A percentile compares a stretch with the other conserved stretches of the same genome.
Evolutionary conservation across 1,140 invertebrate genomes (phyloP).

Genomic region (Sinonovacula constricta): DNA sequence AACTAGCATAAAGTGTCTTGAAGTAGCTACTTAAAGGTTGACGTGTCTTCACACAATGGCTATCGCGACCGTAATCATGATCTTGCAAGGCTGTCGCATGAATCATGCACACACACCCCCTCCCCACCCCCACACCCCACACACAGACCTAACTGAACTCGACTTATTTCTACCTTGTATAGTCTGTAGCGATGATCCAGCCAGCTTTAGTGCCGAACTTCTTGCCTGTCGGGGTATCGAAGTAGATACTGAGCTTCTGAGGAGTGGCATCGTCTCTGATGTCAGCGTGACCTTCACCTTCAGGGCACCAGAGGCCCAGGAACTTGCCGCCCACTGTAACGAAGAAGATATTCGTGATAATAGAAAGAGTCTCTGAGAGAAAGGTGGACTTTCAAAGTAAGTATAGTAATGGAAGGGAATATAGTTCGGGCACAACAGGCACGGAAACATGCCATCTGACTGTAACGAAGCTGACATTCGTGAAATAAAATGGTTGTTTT

Average conservation of each 20-base stretch:
- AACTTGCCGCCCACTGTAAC: conserved; percentile 43
- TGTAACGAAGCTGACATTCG: no score
- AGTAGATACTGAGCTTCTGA: conserved; percentile 23
- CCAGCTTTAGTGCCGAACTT: conserved; percentile 31
- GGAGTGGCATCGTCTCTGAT: conserved; percentile 2
- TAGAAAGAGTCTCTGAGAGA: no score
- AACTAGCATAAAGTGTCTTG: neutral
- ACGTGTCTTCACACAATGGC: neutral
- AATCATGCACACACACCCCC: neutral
- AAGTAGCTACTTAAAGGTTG: neutral
- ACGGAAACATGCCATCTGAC: no score
- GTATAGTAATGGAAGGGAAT: no score
- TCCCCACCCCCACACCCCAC: no score
- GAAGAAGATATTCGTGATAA: no score
- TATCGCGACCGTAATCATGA: neutral
- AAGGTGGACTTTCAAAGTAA: no score
- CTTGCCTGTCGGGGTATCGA: conserved; percentile 42
- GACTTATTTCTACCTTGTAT: conserved; percentile 19
- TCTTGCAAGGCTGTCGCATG: neutral
- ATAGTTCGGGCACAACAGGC: no score
- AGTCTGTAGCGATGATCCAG: conserved; percentile 46
- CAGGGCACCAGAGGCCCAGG: conserved; percentile 38
- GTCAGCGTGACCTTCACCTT: conserved; percentile 29
- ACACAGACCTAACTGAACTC: neutral
- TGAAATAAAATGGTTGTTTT: no score